Conservation (phyloP, 2,113 vertebrate species). For the Cavia aperea region DNA sequence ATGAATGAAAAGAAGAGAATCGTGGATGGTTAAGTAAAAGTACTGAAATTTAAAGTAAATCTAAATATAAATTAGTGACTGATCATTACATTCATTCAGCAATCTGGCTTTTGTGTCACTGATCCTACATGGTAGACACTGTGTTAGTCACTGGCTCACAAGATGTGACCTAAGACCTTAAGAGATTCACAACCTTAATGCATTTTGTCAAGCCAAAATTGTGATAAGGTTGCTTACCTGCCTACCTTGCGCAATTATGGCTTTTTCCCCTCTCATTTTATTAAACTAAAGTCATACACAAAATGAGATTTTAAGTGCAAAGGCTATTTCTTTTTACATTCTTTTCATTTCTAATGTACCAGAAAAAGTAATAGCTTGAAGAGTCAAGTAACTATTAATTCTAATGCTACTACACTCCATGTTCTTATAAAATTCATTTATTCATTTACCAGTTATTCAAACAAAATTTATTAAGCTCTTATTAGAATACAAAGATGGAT, state of each 20-base stretch:
- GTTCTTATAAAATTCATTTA: background rate
- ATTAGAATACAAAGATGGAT: background rate
- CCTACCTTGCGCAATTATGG: background rate
- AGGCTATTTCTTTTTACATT: background rate
- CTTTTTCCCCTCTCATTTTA: conserved; percentile 4
- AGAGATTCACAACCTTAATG: background rate
- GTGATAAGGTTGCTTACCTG: background rate
- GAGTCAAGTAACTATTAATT: background rate
- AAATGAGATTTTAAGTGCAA: background rate
- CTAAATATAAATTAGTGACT: background rate
- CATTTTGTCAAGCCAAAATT: background rate
- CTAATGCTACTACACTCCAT: background rate
- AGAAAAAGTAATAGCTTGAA: background rate
- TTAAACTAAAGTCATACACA: background rate
- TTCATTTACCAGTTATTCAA: background rate
- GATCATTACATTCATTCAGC: background rate
- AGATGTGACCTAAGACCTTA: background rate
- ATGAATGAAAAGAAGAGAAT: background rate
- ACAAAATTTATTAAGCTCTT: background rate
- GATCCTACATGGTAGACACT: background rate
- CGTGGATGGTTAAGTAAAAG: background rate
- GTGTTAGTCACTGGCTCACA: background rate
- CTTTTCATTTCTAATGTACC: conserved; percentile 14
- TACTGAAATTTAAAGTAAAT: background rate
- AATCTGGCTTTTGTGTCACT: background rate